phyloP scores from a whole-genome alignment of 64 coral and sea anemone species.

The Montipora sp. region DNA sequence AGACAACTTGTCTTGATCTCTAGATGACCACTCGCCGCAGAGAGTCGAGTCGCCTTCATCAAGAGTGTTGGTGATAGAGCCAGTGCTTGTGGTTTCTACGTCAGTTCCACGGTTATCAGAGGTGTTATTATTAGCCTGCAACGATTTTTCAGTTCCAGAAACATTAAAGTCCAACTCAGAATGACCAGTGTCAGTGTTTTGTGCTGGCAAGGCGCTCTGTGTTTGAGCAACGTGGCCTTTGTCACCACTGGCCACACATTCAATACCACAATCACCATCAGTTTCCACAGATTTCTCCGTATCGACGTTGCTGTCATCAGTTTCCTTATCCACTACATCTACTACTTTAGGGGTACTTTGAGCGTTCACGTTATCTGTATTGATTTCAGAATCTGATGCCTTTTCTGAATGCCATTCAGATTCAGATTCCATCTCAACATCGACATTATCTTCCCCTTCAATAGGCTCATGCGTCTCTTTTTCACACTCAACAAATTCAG shows the following conservation, averaged over 20 bases:
- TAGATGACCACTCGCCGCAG: background rate
- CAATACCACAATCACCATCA: background rate
- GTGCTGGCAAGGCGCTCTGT: background rate
- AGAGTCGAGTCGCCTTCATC: background rate
- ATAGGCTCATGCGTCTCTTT: background rate
- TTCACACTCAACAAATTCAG: background rate
- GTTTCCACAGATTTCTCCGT: background rate
- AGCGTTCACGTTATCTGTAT: background rate
- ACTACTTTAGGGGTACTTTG: background rate
- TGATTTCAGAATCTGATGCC: background rate
- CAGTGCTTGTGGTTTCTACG: too few relatives aligned
- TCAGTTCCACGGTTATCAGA: background rate
- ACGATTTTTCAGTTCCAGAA: background rate
- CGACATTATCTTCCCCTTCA: background rate
- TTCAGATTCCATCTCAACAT: background rate
- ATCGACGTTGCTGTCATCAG: background rate
- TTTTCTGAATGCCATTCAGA: background rate
- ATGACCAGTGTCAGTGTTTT: background rate
- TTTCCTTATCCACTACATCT: background rate
- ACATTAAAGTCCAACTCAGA: background rate
- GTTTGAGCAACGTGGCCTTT: background rate
- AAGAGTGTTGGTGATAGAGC: background rate
- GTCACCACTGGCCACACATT: too few relatives aligned
- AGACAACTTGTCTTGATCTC: background rate
- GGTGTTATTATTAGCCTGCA: background rate